These are phyloP conservation scores for Butorides virescens DNA, from an alignment of 2,113 vertebrate genomes.

Conservation along the genomic window DNA sequence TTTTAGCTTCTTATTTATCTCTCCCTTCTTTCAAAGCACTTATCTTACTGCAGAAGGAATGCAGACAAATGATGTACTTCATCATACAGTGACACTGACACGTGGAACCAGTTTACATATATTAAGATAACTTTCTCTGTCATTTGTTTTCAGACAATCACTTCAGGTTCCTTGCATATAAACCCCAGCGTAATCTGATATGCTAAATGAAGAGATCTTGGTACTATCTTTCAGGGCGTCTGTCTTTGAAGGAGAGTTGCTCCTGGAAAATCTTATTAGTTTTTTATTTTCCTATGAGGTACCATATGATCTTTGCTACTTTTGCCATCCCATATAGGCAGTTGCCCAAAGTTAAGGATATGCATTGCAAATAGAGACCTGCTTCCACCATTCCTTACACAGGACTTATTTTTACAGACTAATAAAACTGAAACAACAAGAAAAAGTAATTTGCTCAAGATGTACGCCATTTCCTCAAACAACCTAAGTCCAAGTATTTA, in stretches of 20 bases:
- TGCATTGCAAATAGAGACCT: background rate
- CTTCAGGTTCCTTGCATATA: background rate
- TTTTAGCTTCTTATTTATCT: background rate
- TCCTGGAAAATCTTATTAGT: background rate
- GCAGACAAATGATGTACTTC: slow-evolving; percentile 11
- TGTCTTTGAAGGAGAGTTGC: background rate
- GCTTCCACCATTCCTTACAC: background rate
- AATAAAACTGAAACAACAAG: background rate
- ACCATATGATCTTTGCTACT: background rate
- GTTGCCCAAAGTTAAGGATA: background rate
- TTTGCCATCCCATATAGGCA: background rate
- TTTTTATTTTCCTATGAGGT: background rate
- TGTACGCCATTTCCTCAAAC: background rate
- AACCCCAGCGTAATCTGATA: background rate
- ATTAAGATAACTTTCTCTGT: background rate
- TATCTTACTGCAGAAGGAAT: background rate
- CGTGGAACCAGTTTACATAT: background rate
- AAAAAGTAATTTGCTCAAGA: background rate
- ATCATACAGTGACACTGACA: background rate
- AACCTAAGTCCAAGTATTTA: background rate
- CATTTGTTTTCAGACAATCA: background rate
- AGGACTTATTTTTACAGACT: background rate
- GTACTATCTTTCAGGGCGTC: background rate
- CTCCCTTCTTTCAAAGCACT: background rate
- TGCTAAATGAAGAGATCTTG: background rate